A percentile compares a stretch with the other conserved stretches of the same genome.
phyloP scores from a whole-genome alignment of 1,140 invertebrate species.

The Dendroctonus valens region DNA sequence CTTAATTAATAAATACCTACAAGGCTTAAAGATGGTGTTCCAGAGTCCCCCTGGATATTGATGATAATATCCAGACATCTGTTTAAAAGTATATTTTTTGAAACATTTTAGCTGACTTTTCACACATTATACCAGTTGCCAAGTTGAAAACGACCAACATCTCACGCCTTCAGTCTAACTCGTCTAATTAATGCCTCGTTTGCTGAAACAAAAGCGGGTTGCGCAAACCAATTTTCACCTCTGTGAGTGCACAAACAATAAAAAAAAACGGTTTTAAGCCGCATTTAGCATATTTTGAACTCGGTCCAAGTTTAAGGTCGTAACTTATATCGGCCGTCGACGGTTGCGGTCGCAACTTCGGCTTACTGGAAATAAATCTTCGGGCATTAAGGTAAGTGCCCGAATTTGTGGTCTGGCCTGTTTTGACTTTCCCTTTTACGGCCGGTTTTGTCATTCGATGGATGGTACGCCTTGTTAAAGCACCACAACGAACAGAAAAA shows the following conservation, averaged over 20 bases:
- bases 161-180: no score
- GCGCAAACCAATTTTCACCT: conserved; percentile 10
- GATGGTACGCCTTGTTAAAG: conserved; percentile 1
- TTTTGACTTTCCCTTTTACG: conserved; percentile 10
- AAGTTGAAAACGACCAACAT: no score
- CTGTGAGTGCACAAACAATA: background rate
- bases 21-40: no score
- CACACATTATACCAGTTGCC: no score
- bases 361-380: conserved; percentile 21
- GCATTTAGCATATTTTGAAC: conserved; percentile 13
- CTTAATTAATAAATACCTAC: no score
- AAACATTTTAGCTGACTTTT: no score
- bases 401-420: conserved; percentile 1
- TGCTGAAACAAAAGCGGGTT: background rate
- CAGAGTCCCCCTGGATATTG: no score
- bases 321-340: conserved; percentile 4
- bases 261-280: conserved; percentile 6
- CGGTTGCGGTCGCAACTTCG: conserved; percentile 4
- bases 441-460: background rate
- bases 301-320: conserved; percentile 14
- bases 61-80: no score
- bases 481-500: no score
- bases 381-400: conserved; percentile 1
- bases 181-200: no score
- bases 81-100: no score